These are phyloP conservation scores for Caprella mutica DNA, from an alignment of 2,888 invertebrate genomes.

Conservation along the genomic window DNA sequence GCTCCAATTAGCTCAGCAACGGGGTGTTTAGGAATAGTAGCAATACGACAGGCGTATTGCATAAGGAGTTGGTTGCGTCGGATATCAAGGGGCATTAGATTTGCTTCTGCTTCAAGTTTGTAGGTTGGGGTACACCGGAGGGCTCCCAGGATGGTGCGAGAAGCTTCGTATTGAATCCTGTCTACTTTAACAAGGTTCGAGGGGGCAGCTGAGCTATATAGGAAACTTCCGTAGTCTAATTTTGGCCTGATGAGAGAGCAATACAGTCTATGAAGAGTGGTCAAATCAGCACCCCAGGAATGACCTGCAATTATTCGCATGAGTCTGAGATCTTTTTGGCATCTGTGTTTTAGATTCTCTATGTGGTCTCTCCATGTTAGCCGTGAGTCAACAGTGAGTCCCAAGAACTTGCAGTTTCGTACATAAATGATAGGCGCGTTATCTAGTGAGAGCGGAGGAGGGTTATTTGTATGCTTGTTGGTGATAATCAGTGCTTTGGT, in stretches of 20 bases:
- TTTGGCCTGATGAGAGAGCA: no score
- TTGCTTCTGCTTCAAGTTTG: no score
- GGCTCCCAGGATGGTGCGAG: neutral
- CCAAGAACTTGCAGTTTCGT: neutral
- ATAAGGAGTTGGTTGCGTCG: no score
- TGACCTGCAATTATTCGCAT: neutral
- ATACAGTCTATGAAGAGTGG: neutral
- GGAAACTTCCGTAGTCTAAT: no score
- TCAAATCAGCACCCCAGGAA: neutral
- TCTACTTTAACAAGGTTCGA: no score
- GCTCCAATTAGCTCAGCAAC: no score
- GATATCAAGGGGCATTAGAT: no score
- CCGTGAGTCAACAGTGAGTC: neutral
- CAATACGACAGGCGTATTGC: no score
- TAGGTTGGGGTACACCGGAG: neutral
- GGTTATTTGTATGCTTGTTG: neutral
- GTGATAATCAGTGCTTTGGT: neutral
- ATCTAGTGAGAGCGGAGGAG: neutral
- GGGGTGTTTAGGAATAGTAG: no score
- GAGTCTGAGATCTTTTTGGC: neutral
- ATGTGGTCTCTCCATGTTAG: neutral
- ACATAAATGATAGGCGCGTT: neutral
- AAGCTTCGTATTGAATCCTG: neutral
- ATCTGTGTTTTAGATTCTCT: neutral
- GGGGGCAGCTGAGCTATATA: no score